Conservation (phyloP, 2,797 vertebrate genomes). For the Orientallactaga sibirica region DNA sequence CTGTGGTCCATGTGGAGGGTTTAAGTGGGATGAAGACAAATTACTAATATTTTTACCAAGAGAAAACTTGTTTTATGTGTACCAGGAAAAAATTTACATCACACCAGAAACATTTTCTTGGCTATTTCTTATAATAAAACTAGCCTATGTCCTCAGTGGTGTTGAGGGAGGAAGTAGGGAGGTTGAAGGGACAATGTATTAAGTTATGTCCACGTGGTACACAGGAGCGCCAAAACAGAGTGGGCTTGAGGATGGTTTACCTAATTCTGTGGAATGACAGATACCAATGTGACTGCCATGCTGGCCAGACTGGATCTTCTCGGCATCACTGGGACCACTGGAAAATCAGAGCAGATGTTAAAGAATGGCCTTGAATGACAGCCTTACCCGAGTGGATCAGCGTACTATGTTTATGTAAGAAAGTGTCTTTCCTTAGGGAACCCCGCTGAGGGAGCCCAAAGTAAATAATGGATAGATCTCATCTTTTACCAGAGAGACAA, state of each 20-base stretch:
- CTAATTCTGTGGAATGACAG: background rate
- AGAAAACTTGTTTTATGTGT: background rate
- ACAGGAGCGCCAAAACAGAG: background rate
- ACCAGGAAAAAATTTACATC: background rate
- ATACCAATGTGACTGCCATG: background rate
- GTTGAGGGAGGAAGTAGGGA: background rate
- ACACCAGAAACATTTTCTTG: background rate
- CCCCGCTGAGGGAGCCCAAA: background rate
- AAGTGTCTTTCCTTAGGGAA: background rate
- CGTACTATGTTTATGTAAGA: background rate
- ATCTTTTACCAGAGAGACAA: background rate
- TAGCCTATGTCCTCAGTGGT: background rate
- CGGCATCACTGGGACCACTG: background rate
- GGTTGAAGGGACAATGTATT: background rate
- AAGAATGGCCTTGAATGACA: background rate
- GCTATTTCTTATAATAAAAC: background rate
- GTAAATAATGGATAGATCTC: background rate
- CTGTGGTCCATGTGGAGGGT: accelerated
- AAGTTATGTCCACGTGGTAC: background rate
- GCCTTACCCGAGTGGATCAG: background rate
- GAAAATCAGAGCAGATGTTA: background rate
- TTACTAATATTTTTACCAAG: background rate
- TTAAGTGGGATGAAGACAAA: background rate
- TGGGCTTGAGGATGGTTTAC: background rate
- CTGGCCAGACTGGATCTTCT: background rate